Evolutionary conservation across 2,797 vertebrate genomes (phyloP), one percentile per base, ranked within the genome.

Genomic region (Eurystomus glaucurus): DNA sequence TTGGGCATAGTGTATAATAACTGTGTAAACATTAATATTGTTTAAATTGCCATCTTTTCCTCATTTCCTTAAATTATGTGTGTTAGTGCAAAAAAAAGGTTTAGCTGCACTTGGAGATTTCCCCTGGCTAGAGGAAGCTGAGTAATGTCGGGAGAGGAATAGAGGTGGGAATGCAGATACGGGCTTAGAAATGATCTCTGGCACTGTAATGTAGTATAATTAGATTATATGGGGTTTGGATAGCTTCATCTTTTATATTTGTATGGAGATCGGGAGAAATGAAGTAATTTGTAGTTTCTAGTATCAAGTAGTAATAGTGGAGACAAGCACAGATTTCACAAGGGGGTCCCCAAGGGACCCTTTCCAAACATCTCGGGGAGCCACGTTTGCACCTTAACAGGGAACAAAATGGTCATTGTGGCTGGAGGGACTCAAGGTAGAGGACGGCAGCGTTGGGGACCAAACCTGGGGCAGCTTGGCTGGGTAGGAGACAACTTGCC

Each of bases 271-370:
- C 2, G 29, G 83, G 91, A 74, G 51, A 97, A 94, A 97, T 96
- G 80, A 97, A 98, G 94, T 93, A 89, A 85, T 85, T 97, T 93
- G 89, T 97, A 97, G 91, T 75, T 94, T 97, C 80, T 95, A 95
- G 93, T n/a, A 15, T 64, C 68, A 75, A 94, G 88, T 93, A 97
- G 90, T 64, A 43, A 35, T 97, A 95, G 94, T 93, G 95, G 92
- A 93, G 88, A 94, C 84, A 97, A 97, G 95, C 97, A 97, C 96
- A 97, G 92, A 80, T 93, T 97, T 97, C 90, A 83, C 84, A 69
- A 79, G 75, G 71, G 88, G 70, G 29, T 68, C 83, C 90, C 14
- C 0, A 50, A 68, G 45, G 95, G 89, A 31, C 94, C 96, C 64
- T 83, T 93, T 80, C 86, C 76, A 88, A 61, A 84, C 0, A 14